A percentile compares a stretch with the other conserved stretches of the same genome.
phyloP scores from a whole-genome alignment of 2,113 vertebrate genomes.

The Agapornis roseicollis region DNA sequence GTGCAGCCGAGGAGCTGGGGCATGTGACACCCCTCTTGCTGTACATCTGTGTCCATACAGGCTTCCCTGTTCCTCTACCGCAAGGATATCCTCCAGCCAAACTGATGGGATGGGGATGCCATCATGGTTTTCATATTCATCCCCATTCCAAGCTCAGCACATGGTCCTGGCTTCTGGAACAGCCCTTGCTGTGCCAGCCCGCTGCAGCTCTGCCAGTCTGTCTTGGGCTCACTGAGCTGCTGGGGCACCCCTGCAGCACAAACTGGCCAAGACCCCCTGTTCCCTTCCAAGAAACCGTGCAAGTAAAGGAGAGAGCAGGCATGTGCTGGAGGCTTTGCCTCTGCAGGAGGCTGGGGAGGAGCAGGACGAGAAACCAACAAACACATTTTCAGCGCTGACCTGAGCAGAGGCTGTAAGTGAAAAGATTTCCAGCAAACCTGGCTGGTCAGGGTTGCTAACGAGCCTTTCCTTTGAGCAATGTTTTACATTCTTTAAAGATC shows the following conservation, averaged over 20 bases:
- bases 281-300: not conserved
- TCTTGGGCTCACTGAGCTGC: not conserved
- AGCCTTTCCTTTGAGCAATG: conserved; percentile 78
- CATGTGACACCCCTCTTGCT: fast-evolving
- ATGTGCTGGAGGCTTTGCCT: not conserved
- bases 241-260: not conserved
- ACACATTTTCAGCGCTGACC: conserved; percentile 75
- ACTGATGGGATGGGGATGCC: not conserved
- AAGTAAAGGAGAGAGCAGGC: not conserved
- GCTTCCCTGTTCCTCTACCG: not conserved
- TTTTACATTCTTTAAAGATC: conserved; percentile 73
- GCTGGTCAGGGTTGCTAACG: conserved; percentile 78
- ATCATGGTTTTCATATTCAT: not conserved
- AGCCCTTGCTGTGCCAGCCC: not conserved
- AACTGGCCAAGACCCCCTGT: fast-evolving
- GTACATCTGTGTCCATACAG: not conserved
- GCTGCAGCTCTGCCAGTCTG: not conserved
- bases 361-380: conserved; percentile 59
- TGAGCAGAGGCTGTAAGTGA: conserved; percentile 68
- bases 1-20: not conserved
- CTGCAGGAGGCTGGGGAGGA: conserved; percentile 11
- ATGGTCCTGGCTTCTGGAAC: not conserved
- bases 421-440: conserved; percentile 76
- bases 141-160: not conserved
- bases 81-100: not conserved